A percentile compares a stretch with the other conserved stretches of the same genome.
Conservation (phyloP, 2,888 invertebrate genomes). For the Sinelater perroti region DNA sequence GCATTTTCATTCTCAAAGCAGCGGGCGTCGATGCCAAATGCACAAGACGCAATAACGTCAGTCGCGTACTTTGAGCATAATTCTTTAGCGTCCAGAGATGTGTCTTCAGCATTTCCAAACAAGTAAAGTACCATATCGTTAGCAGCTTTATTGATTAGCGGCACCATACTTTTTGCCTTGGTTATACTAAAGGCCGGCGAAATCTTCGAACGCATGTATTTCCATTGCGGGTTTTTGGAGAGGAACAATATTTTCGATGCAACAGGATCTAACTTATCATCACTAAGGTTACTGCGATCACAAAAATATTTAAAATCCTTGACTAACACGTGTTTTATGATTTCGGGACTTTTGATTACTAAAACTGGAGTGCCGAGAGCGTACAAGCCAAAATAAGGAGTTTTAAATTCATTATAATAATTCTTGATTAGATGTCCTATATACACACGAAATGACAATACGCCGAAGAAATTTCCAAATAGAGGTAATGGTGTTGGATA, state of each 20-base stretch:
- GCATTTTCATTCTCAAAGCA: slow-evolving; percentile 56
- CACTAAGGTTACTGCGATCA: slow-evolving; percentile 59
- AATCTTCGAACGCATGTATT: slow-evolving; percentile 61
- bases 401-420: no score
- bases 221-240: slow-evolving; percentile 63
- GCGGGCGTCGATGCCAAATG: slow-evolving; percentile 60
- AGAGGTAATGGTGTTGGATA: no score
- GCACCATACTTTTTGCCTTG: slow-evolving; percentile 63
- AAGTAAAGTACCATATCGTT: slow-evolving; percentile 47
- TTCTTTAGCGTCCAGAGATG: slow-evolving; percentile 52
- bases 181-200: slow-evolving; percentile 64
- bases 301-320: slow-evolving; percentile 61
- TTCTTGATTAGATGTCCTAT: no score
- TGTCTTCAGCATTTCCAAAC: slow-evolving; percentile 53
- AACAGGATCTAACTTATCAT: slow-evolving; percentile 57
- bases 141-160: slow-evolving; percentile 58
- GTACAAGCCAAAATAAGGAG: slow-evolving; percentile 59
- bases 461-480: no score
- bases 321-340: slow-evolving; percentile 59
- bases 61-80: slow-evolving; percentile 58
- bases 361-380: slow-evolving; percentile 60
- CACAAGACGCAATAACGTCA: slow-evolving; percentile 61
- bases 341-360: slow-evolving; percentile 58
- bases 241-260: slow-evolving; percentile 58
- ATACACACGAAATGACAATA: no score